Base-by-base conservation (phyloP, 1,140 invertebrate species). In the Trissolcus basalis region DNA sequence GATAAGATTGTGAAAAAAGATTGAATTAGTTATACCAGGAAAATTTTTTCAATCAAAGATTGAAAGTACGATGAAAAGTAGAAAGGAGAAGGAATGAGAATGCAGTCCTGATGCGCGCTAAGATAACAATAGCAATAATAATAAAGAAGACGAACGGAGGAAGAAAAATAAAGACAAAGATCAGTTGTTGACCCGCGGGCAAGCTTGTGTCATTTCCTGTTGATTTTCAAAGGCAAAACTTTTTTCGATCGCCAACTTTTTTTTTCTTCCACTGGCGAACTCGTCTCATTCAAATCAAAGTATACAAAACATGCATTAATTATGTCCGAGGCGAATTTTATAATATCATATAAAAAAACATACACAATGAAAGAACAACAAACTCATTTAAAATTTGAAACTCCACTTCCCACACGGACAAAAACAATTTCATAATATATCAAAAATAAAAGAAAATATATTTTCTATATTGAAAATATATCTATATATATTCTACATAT, bases 171-270 rank as follows among this genome's bases (percentile, higher is more conserved):
- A 77, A 79, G 58, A 76, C 78, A 80, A 67, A 79, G 41, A 71
- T 70, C 65, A 65, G 65, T 75, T 80, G 76, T 78, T 83, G 78
- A 83, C 75, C 75, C 68, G 68, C 68, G 60, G 69, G 75, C 68
- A 60, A 70, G 53, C 51, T 70, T 56, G 59, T 67, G 63, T 82
- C 81, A 81, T 81, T 81, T 81, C 78, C 75, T 80, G 71, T 60
- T 65, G 49, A 80, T 75, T 79, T 69, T 72, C 63, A 78, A 73
- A 70, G 67, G 44, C 64, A 13, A 72, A 79, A 75, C 72, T 76
- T 64, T 54, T 51, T 58, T 53, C 48, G 11, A 65, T 70, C 15
- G 19, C 14, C 0, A 51, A 54, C 48, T 70, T 73, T 54, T 55
- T 60, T 12, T 68, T 59, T 45, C 48, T 48, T 58, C 27, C 9